A percentile compares a stretch with the other conserved stretches of the same genome.
Conservation (phyloP, 2,113 vertebrate species). For the Pachyramphus minor region DNA sequence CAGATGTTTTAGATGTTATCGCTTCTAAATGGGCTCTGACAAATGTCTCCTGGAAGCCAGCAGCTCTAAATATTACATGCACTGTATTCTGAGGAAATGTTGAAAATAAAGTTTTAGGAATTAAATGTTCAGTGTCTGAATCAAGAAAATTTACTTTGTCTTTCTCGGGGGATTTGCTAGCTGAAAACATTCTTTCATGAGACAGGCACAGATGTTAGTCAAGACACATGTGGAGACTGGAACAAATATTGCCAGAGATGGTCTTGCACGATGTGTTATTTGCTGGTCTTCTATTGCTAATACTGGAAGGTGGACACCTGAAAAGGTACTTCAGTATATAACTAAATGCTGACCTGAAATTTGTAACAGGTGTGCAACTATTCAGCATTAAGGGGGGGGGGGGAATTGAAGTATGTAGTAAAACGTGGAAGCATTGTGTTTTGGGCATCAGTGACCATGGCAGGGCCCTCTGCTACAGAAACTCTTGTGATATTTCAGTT, state of each 20-base stretch:
- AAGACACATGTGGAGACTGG: neutral
- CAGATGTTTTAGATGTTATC: conserved; percentile 56
- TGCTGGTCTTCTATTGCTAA: neutral
- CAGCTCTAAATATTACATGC: conserved; percentile 21
- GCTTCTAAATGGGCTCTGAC: conserved; percentile 34
- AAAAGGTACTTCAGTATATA: neutral
- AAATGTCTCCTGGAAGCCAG: conserved; percentile 42
- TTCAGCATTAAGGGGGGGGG: neutral
- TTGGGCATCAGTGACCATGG: neutral
- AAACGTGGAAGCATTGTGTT: neutral
- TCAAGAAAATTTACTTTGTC: neutral
- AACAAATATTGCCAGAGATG: neutral
- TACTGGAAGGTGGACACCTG: neutral
- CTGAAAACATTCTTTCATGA: neutral
- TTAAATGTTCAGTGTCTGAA: conserved; percentile 1
- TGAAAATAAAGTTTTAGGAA: conserved; percentile 39
- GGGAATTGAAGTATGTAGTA: neutral
- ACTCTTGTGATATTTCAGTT: neutral
- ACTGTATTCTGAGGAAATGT: neutral
- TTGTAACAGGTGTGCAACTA: neutral
- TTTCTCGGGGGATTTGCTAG: neutral
- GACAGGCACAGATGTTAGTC: neutral
- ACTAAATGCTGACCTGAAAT: neutral
- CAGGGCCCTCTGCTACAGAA: neutral
- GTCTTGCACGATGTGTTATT: neutral